Conservation (phyloP, 2,888 invertebrate species). For the Plusia festucae region DNA sequence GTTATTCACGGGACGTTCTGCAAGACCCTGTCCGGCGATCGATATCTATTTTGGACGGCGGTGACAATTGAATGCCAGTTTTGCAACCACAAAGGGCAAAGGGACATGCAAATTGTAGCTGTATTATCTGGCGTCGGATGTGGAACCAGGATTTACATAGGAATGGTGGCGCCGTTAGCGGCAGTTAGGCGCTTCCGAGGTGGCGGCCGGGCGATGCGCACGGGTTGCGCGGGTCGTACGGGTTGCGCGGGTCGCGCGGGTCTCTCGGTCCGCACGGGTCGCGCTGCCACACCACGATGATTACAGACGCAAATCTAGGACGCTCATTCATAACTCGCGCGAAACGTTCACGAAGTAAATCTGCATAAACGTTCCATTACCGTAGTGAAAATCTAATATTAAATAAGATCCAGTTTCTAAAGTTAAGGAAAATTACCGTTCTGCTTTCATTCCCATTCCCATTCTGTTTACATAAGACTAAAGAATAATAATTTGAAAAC, state of each 20-base stretch:
- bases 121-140: constrained; percentile 82
- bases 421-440: constrained; percentile 63
- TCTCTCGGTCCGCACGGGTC: constrained; percentile 25
- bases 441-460: constrained; percentile 42
- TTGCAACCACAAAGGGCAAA: constrained; percentile 77
- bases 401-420: constrained; percentile 63
- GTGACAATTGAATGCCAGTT: constrained; percentile 62
- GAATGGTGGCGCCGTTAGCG: constrained; percentile 78
- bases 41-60: constrained; percentile 67
- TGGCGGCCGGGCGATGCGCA: constrained; percentile 62
- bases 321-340: constrained; percentile 81
- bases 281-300: constrained; percentile 69
- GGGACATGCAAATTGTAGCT: constrained; percentile 83
- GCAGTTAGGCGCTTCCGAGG: constrained; percentile 79
- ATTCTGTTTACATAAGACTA: constrained; percentile 23
- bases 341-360: constrained; percentile 79
- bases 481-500: constrained; percentile 29
- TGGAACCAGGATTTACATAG: constrained; percentile 84
- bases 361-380: constrained; percentile 83
- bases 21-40: constrained; percentile 64
- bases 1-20: constrained; percentile 70
- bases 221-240: constrained; percentile 22
- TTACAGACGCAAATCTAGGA: constrained; percentile 79
- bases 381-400: constrained; percentile 73
- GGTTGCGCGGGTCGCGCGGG: constrained; percentile 43